A percentile compares a stretch with the other conserved stretches of the same genome.
Conservation (phyloP, 2,797 vertebrate genomes). For the Artibeus lituratus region DNA sequence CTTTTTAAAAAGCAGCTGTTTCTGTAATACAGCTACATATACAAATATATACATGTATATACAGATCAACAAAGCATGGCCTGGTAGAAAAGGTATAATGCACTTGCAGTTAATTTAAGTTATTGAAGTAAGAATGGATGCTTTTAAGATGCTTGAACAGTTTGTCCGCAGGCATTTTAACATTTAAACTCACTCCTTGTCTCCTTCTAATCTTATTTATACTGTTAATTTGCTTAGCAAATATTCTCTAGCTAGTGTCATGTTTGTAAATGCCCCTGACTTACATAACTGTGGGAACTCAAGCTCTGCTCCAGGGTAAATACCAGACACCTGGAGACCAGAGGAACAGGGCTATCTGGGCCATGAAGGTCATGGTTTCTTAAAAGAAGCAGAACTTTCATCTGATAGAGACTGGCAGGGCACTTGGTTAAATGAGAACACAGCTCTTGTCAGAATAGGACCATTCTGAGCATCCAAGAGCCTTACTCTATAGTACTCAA, state of each 20-base stretch:
- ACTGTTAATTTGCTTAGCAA: slow-evolving; percentile 57
- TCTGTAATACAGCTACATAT: background rate
- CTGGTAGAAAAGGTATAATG: background rate
- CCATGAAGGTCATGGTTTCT: background rate
- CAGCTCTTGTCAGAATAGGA: background rate
- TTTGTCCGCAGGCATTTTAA: slow-evolving; percentile 47
- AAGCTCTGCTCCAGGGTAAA: slow-evolving; percentile 30
- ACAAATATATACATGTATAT: background rate
- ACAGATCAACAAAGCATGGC: background rate
- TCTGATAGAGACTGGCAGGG: background rate
- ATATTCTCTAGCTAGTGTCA: slow-evolving; percentile 47
- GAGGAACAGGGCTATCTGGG: background rate
- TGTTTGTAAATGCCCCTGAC: background rate
- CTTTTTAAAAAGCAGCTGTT: background rate
- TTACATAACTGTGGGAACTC: background rate
- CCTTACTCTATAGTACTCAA: background rate
- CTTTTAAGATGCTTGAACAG: slow-evolving; percentile 22
- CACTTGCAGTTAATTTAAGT: slow-evolving; percentile 39
- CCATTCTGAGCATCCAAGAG: background rate
- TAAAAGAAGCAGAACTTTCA: background rate
- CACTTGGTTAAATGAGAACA: background rate
- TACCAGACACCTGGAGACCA: slow-evolving; percentile 25
- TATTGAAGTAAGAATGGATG: background rate
- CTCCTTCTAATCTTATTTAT: slow-evolving; percentile 41
- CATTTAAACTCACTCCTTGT: slow-evolving; percentile 16